These are phyloP conservation scores for Pempheris klunzingeri DNA, from an alignment of 2,797 vertebrate genomes.

Conservation along the genomic window DNA sequence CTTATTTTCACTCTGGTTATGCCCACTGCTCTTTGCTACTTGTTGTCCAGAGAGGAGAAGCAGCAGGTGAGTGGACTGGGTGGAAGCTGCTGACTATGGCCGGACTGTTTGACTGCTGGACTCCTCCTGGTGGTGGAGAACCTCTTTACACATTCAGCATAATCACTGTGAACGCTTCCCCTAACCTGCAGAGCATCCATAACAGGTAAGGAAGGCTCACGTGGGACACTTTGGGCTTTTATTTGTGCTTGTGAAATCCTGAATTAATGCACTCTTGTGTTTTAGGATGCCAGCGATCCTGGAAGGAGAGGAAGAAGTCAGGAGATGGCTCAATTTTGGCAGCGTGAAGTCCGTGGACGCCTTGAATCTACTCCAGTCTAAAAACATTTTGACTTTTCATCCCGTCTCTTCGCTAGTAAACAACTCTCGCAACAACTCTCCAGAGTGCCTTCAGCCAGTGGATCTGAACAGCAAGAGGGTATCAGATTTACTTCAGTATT, in stretches of 20 bases:
- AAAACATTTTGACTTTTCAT: conserved; percentile 90
- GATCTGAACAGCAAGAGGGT: conserved; percentile 87
- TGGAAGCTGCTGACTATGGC: conserved; percentile 95
- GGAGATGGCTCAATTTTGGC: conserved; percentile 93
- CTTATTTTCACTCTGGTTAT: background rate
- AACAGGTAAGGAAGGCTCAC: conserved; percentile 82
- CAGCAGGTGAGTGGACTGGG: conserved; percentile 84
- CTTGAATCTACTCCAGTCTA: conserved; percentile 90
- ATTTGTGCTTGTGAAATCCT: background rate
- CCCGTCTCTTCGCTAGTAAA: conserved; percentile 94
- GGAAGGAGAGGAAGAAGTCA: conserved; percentile 93
- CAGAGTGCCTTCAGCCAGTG: conserved; percentile 89
- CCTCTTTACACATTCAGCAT: conserved; percentile 91
- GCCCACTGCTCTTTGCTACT: background rate
- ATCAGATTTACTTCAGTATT: conserved; percentile 11
- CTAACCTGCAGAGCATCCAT: conserved; percentile 90
- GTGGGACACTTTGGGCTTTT: fast-evolving
- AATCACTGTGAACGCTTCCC: conserved; percentile 93
- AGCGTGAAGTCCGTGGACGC: conserved; percentile 91
- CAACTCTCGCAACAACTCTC: conserved; percentile 89
- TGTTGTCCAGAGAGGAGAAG: conserved; percentile 57
- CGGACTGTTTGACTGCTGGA: conserved; percentile 97
- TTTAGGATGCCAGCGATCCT: conserved; percentile 96
- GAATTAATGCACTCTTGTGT: background rate
- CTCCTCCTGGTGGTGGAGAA: conserved; percentile 89